Evolutionary conservation across 2,113 vertebrate genomes (phyloP), one percentile per base, ranked within the genome.

Genomic region (Pomatorhinus ruficollis): DNA sequence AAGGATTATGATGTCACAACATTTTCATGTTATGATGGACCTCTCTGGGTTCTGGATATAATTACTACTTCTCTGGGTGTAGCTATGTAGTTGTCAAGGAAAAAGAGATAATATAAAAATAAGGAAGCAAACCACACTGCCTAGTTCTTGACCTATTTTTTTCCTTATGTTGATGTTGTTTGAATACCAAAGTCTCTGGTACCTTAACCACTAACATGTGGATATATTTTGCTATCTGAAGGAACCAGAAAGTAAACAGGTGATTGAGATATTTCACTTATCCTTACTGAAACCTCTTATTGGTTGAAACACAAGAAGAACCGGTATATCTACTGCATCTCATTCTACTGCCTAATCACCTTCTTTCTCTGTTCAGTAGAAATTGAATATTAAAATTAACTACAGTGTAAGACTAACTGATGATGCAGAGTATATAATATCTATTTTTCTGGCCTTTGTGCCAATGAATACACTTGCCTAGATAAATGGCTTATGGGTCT

Each of bases 11-110:
- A 93, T 93, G 95, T 96, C 90, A 96, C 82, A 96, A 83, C 75
- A 96, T 95, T 94, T 96, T 93, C 95, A 90, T 91, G 93, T 86
- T 93, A 92, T 95, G 90, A 95, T 88, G 87, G 90, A 92, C 47
- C 5, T 95, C 87, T 95, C 80, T 83, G 64, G 28, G 61, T 92
- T 90, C 60, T 92, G 68, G 60, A 45, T 91, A 69, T 95, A 96
- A 94, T 95, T 90, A 66, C 66, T 90, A 70, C 71, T 88, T 94
- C 92, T 92, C 88, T 87, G 79, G 56, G 52, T 64, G 50, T 70
- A 94, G 50, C 54, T 65, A 83, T 35, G 60, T n/a, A 86, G 64
- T 70, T 88, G 79, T 90, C 27, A 86, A 81, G 86, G 87, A 86
- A 87, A 93, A 91, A 60, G 24, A 82, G 63, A 44, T 63, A 70